Base-by-base conservation (phyloP, 2,797 vertebrate genomes). In the Trachurus trachurus region DNA sequence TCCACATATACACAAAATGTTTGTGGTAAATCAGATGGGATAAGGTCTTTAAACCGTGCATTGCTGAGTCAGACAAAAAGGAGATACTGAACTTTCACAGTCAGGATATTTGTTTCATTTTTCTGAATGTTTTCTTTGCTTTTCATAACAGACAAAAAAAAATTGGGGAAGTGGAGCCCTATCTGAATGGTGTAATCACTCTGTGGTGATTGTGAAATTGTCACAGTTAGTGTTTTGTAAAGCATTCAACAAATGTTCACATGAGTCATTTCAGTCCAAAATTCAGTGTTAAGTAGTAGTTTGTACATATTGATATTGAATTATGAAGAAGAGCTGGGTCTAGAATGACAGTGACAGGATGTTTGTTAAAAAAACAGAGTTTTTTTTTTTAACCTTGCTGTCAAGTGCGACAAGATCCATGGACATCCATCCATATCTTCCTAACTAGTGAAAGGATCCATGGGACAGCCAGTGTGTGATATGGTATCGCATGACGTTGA, bases 401-500 rank as follows among this genome's bases (percentile, higher is more conserved):
- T 70, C 29, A 49, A 49, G 58, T 62, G 9, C 3, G 53, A 64
- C 15, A 59, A 17, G 21, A 52, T 76, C 13, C 47, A 8, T 11
- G 7, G 10, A 45, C 22, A 34, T 60, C 50, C 40, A 42, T 42
- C 40, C 40, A 42, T 76, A 68, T 72, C 37, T 68, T 37, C 34
- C 31, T 26, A 17, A 21, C 66, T n/a, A 57, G 31, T 56, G 39
- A 71, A 61, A 42, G 68, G 52, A 42, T 45, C 21, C 44, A 16
- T 52, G 40, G 6, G 57, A 60, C 61, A 77, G 53, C 81, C 74
- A 47, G 9, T 60, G 45, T 53, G 68, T 53, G 68, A 77, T 73
- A 76, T 22, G 56, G 40, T 74, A 75, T 81, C 65, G 1, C 44
- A 16, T 84, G 81, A 78, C 21, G 2, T 4, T 70, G 81, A 87